These are phyloP conservation scores for Doryteuthis pealeii DNA, from an alignment of 1,140 invertebrate species.

Conservation along the genomic window DNA sequence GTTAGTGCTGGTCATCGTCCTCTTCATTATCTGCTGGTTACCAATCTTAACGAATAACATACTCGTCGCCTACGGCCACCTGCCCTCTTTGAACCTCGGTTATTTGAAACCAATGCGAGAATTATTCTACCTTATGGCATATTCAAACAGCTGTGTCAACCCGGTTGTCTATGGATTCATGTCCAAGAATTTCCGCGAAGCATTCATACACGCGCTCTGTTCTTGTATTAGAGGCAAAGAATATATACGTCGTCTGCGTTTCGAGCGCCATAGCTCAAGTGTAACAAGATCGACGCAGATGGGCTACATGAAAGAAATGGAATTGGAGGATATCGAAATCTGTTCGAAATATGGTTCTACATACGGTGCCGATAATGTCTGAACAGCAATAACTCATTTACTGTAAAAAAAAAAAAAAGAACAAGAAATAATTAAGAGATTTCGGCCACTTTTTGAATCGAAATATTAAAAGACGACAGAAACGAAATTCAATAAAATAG, in stretches of 20 bases:
- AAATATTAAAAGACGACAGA: slow-evolving; percentile 21
- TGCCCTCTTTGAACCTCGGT: slow-evolving; percentile 64
- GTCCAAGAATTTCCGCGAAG: slow-evolving; percentile 76
- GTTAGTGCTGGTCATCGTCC: slow-evolving; percentile 61
- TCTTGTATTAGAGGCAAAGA: slow-evolving; percentile 40
- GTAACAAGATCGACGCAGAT: slow-evolving; percentile 29
- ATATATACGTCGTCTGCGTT: slow-evolving; percentile 23
- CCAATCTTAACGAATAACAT: slow-evolving; percentile 58
- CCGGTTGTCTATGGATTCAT: slow-evolving; percentile 80
- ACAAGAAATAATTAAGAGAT: not conserved
- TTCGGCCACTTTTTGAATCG: not conserved
- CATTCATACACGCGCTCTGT: slow-evolving; percentile 62
- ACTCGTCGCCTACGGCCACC: slow-evolving; percentile 63
- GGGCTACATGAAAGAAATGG: slow-evolving; percentile 20
- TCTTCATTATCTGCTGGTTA: slow-evolving; percentile 64
- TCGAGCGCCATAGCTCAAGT: slow-evolving; percentile 30
- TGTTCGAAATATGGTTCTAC: slow-evolving; percentile 10
- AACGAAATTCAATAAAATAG: slow-evolving; percentile 12
- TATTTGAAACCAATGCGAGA: slow-evolving; percentile 68
- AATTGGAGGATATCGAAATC: slow-evolving; percentile 21
- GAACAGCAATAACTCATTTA: slow-evolving; percentile 12
- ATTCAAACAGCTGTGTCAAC: slow-evolving; percentile 71
- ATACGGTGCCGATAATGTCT: slow-evolving; percentile 23
- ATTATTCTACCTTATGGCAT: slow-evolving; percentile 67
- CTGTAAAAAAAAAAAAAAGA: not conserved